These are phyloP conservation scores for Lomographa bimaculata DNA, from an alignment of 2,888 invertebrate species.

Conservation along the genomic window DNA sequence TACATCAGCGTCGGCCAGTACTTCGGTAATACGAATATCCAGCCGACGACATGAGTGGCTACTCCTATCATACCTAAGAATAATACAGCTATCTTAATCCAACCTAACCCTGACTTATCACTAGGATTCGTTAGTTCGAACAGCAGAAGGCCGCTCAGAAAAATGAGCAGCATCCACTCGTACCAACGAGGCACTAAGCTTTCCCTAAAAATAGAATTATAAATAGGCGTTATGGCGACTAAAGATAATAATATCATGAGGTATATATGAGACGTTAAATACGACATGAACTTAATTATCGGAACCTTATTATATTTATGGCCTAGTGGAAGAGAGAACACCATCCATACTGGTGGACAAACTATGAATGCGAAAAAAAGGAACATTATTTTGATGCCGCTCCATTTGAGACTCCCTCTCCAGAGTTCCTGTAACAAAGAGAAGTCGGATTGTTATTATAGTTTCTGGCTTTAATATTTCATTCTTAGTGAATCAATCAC, in stretches of 20 bases:
- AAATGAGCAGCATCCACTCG: slow-evolving; percentile 97
- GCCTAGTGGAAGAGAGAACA: slow-evolving; percentile 96
- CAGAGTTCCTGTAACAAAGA: slow-evolving; percentile 92
- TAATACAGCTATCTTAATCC: slow-evolving; percentile 94
- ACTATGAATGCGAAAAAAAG: slow-evolving; percentile 96
- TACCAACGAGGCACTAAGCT: slow-evolving; percentile 96
- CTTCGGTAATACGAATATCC: slow-evolving; percentile 86
- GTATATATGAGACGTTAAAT: slow-evolving; percentile 99
- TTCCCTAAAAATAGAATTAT: slow-evolving; percentile 89
- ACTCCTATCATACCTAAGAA: slow-evolving; percentile 96
- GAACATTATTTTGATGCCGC: slow-evolving; percentile 96
- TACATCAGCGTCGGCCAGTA: slow-evolving; percentile 96
- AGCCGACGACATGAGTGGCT: slow-evolving; percentile 93
- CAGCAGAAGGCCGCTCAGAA: slow-evolving; percentile 96
- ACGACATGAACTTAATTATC: slow-evolving; percentile 99
- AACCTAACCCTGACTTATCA: slow-evolving; percentile 98
- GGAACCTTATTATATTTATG: slow-evolving; percentile 99
- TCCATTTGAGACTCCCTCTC: slow-evolving; percentile 98
- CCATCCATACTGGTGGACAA: slow-evolving; percentile 98
- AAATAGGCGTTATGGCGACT: slow-evolving; percentile 94
- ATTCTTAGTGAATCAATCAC: too few species aligned
- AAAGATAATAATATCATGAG: slow-evolving; percentile 96
- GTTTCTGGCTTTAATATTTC: too few species aligned
- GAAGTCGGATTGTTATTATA: too few species aligned
- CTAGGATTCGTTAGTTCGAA: slow-evolving; percentile 99